Evolutionary conservation across 2,797 vertebrate species (phyloP).

Genomic region (Sebastes minor): DNA sequence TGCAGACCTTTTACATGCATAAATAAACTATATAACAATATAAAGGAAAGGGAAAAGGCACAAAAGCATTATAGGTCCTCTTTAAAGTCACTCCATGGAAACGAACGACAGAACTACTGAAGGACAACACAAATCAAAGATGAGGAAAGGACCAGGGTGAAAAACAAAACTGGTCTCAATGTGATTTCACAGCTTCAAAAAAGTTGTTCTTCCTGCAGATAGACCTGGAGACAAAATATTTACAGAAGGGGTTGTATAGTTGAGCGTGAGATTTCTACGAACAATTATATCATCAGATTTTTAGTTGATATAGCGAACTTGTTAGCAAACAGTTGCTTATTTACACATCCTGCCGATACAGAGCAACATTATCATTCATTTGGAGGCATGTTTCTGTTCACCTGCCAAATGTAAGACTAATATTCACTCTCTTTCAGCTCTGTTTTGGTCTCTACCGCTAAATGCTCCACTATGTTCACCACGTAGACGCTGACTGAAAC

Average conservation of each 20-base stretch:
- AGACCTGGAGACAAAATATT: background rate
- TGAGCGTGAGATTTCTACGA: background rate
- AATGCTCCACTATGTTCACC: too few species aligned
- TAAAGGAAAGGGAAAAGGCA: too few species aligned
- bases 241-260: too few species aligned
- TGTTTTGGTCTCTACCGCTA: background rate
- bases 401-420: too few species aligned
- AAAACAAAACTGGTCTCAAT: too few species aligned
- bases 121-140: constrained; percentile 26
- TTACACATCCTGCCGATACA: background rate
- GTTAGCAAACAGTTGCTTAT: background rate
- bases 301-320: background rate
- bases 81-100: background rate
- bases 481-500: too few species aligned
- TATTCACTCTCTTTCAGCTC: background rate
- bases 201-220: background rate
- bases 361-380: background rate
- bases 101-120: constrained; percentile 21
- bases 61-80: too few species aligned
- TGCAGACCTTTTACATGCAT: too few species aligned
- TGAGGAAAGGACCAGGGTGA: constrained; percentile 1
- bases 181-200: background rate
- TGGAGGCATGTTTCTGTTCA: background rate
- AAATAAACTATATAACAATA: too few species aligned
- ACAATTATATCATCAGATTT: background rate